These are phyloP conservation scores for Tyto alba DNA, from an alignment of 2,113 vertebrate species.

Conservation along the genomic window DNA sequence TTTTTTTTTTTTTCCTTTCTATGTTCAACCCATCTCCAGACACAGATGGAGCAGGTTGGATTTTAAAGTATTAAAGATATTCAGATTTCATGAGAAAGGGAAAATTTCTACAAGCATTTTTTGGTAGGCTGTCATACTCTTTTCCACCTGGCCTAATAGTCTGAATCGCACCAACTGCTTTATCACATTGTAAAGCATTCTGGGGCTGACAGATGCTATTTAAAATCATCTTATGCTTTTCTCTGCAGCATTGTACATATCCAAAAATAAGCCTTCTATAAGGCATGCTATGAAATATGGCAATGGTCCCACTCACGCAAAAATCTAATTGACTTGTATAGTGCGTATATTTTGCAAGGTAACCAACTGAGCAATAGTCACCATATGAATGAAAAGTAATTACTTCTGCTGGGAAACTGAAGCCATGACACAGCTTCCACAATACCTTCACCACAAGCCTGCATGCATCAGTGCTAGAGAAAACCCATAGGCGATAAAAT, in stretches of 20 bases:
- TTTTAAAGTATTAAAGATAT: not conserved
- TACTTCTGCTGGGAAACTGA: slow-evolving; percentile 18
- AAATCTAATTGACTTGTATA: not conserved
- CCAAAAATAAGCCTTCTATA: slow-evolving; percentile 34
- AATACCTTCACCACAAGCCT: slow-evolving; percentile 24
- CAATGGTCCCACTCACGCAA: slow-evolving; percentile 16
- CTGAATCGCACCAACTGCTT: slow-evolving; percentile 17
- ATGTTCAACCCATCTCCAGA: not conserved
- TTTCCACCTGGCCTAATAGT: slow-evolving; percentile 21
- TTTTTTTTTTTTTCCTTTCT: not conserved
- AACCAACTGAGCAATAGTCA: slow-evolving; percentile 48
- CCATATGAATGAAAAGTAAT: slow-evolving; percentile 52
- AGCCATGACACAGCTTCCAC: slow-evolving; percentile 31
- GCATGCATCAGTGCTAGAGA: slow-evolving; percentile 16
- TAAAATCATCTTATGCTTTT: slow-evolving; percentile 36
- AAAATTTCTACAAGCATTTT: not conserved
- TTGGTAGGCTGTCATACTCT: not conserved
- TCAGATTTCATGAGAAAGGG: not conserved
- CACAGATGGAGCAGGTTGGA: not conserved
- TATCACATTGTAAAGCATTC: not conserved
- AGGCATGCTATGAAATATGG: not conserved
- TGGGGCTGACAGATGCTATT: slow-evolving; percentile 11
- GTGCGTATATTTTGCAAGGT: not conserved
- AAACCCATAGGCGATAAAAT: not conserved
- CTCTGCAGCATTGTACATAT: not conserved